These are phyloP conservation scores for Ostrea denselamellosa DNA, from an alignment of 1,140 invertebrate species.

Conservation along the genomic window DNA sequence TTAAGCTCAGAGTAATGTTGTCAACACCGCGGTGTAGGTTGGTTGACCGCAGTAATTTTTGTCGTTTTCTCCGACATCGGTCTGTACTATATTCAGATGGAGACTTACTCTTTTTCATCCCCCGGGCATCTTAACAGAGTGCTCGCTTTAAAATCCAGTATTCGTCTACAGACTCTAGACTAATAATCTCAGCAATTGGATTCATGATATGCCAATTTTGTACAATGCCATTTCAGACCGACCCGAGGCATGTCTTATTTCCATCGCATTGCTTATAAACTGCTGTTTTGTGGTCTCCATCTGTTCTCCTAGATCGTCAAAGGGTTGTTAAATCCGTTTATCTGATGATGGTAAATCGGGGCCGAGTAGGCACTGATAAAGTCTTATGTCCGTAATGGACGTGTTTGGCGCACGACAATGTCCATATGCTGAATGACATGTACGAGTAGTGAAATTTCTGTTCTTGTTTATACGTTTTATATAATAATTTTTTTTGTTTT, in stretches of 20 bases:
- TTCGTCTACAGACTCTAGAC: neutral
- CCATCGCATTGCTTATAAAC: neutral
- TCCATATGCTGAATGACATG: too few species aligned
- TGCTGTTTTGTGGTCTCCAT: neutral
- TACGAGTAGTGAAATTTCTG: too few species aligned
- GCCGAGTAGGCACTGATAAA: neutral
- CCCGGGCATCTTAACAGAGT: neutral
- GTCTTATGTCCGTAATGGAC: too few species aligned
- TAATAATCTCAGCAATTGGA: constrained; percentile 2
- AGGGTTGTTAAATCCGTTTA: neutral
- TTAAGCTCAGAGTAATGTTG: too few species aligned
- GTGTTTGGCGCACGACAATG: too few species aligned
- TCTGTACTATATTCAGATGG: neutral
- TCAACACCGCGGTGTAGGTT: too few species aligned
- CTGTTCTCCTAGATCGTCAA: neutral
- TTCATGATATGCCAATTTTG: neutral
- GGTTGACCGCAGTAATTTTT: neutral
- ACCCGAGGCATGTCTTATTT: neutral
- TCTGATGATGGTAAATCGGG: neutral
- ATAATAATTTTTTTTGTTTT: too few species aligned
- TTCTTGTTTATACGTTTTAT: too few species aligned
- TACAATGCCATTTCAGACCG: neutral
- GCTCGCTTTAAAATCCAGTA: neutral
- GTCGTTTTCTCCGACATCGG: neutral
- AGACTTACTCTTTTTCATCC: neutral